Conservation (phyloP, 1,140 invertebrate genomes). For the Ditylenchus dipsaci region DNA sequence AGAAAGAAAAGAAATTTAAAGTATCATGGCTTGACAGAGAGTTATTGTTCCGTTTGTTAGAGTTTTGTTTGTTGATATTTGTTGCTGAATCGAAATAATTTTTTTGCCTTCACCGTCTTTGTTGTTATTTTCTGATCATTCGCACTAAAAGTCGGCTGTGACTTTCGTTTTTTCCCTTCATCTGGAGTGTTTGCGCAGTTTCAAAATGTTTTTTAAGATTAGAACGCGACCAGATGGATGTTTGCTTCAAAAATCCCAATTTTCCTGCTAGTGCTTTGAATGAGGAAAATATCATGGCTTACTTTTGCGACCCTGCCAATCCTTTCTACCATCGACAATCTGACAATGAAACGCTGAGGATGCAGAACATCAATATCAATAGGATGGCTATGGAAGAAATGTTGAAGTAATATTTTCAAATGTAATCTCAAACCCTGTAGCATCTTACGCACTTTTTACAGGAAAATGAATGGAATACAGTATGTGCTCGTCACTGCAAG, state of each 20-base stretch:
- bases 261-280: constrained; percentile 17
- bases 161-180: background rate
- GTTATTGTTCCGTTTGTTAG: background rate
- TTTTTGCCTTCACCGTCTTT: background rate
- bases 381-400: constrained; percentile 58
- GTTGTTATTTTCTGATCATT: no score
- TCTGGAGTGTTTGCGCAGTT: background rate
- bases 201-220: no score
- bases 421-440: no score
- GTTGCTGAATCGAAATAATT: constrained; percentile 1
- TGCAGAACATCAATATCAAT: constrained; percentile 74
- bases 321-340: constrained; percentile 86
- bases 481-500: constrained; percentile 89
- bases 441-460: constrained; percentile 58
- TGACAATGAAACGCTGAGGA: constrained; percentile 92
- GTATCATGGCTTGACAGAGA: constrained; percentile 9
- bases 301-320: constrained; percentile 88
- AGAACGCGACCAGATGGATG: no score
- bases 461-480: constrained; percentile 89
- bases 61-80: background rate
- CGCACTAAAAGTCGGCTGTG: no score
- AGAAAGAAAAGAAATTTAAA: background rate
- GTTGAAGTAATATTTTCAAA: constrained; percentile 12
- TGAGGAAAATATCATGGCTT: constrained; percentile 74
- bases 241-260: constrained; percentile 19